These are phyloP conservation scores for Hypocryptadius cinnamomeus DNA, from an alignment of 2,113 vertebrate species.

Conservation along the genomic window DNA sequence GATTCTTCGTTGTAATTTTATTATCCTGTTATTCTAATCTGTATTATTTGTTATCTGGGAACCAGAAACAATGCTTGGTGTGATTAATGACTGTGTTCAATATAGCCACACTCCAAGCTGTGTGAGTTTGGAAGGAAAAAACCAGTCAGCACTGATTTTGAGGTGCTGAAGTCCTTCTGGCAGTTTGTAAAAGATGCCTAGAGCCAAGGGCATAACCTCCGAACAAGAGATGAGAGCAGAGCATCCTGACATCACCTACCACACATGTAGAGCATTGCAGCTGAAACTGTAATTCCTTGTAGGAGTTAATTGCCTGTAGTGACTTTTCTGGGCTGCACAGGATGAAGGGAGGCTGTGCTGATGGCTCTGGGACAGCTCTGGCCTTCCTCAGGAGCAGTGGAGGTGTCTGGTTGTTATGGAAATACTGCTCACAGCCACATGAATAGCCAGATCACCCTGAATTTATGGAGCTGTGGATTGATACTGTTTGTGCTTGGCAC, in stretches of 20 bases:
- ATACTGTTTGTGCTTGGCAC: background rate
- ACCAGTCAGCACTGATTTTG: background rate
- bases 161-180: background rate
- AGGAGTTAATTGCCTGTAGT: background rate
- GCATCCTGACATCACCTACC: background rate
- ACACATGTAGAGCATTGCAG: background rate
- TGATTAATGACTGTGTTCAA: background rate
- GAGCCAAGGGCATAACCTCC: background rate
- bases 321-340: background rate
- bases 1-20: background rate
- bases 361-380: background rate
- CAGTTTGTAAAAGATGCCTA: background rate
- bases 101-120: background rate
- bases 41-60: background rate
- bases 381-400: background rate
- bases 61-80: background rate
- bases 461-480: background rate
- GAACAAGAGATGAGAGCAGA: background rate
- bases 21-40: background rate
- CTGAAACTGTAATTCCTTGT: background rate
- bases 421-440: background rate
- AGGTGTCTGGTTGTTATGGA: background rate
- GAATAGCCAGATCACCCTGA: background rate
- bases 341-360: background rate
- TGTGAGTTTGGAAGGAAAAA: background rate